Evolutionary conservation across 2,888 invertebrate genomes (phyloP).

Genomic region (Pyralis farinalis): DNA sequence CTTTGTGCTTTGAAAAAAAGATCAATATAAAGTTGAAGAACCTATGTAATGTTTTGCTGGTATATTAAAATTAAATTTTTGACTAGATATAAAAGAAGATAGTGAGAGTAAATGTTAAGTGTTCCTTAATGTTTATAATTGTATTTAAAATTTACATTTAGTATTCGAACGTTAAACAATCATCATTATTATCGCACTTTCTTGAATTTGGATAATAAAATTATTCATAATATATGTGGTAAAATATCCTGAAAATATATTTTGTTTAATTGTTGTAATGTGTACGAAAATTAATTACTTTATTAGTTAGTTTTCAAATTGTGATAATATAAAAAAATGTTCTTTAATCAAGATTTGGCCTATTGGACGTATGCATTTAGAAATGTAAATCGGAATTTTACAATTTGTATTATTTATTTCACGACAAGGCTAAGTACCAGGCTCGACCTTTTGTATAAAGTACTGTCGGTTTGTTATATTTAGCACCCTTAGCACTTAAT

Average conservation of each 20-base stretch:
- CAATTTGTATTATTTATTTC: no score
- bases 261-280: conserved; percentile 24
- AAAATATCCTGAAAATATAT: conserved; percentile 26
- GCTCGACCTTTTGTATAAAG: no score
- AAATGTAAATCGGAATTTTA: not conserved
- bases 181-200: conserved; percentile 44
- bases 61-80: conserved; percentile 9
- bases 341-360: conserved; percentile 45
- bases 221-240: conserved; percentile 37
- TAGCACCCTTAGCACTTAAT: conserved; percentile 24
- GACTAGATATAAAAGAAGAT: conserved; percentile 26
- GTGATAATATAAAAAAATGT: conserved; percentile 36
- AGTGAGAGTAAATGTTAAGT: conserved; percentile 39
- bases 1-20: no score
- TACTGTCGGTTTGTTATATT: not conserved
- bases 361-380: conserved; percentile 28
- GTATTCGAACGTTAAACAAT: conserved; percentile 30
- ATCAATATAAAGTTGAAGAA: no score
- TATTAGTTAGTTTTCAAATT: conserved; percentile 32
- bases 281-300: conserved; percentile 29
- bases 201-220: conserved; percentile 46
- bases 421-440: no score
- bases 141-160: conserved; percentile 27
- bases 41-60: not conserved
- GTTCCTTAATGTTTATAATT: conserved; percentile 24